These are phyloP conservation scores for Nannobrachium achirus DNA, from an alignment of 2,113 vertebrate species.

Conservation along the genomic window DNA sequence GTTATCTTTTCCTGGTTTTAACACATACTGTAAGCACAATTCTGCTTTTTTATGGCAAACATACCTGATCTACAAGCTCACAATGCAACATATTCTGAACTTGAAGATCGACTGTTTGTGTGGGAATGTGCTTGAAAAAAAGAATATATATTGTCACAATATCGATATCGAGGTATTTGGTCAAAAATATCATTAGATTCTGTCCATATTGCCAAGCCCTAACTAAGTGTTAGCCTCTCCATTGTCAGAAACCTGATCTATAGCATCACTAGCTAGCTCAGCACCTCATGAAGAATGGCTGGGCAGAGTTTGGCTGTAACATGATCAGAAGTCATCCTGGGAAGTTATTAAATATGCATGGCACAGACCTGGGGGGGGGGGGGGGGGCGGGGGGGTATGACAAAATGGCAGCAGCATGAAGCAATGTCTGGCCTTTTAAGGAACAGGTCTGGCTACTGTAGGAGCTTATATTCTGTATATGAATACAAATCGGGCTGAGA, in stretches of 20 bases:
- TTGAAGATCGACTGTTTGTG: too few species aligned
- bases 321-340: conserved; percentile 49
- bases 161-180: too few species aligned
- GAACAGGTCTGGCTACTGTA: neutral
- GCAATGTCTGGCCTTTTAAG: conserved; percentile 22
- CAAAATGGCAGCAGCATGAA: conserved; percentile 50
- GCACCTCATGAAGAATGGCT: conserved; percentile 17
- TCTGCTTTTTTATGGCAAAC: too few species aligned
- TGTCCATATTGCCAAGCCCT: too few species aligned
- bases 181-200: too few species aligned
- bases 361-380: conserved; percentile 31
- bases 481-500: conserved; percentile 7
- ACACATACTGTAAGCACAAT: too few species aligned
- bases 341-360: conserved; percentile 76
- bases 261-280: neutral
- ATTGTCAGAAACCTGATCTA: neutral
- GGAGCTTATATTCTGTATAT: neutral
- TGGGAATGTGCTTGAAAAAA: too few species aligned
- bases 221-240: neutral
- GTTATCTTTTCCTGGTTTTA: too few species aligned
- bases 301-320: conserved; percentile 51
- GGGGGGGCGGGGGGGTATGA: conserved; percentile 32
- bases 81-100: too few species aligned
- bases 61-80: too few species aligned
- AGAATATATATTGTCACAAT: too few species aligned